These are phyloP conservation scores for Seladonia tumulorum DNA, from an alignment of 2,888 invertebrate species.

Conservation along the genomic window DNA sequence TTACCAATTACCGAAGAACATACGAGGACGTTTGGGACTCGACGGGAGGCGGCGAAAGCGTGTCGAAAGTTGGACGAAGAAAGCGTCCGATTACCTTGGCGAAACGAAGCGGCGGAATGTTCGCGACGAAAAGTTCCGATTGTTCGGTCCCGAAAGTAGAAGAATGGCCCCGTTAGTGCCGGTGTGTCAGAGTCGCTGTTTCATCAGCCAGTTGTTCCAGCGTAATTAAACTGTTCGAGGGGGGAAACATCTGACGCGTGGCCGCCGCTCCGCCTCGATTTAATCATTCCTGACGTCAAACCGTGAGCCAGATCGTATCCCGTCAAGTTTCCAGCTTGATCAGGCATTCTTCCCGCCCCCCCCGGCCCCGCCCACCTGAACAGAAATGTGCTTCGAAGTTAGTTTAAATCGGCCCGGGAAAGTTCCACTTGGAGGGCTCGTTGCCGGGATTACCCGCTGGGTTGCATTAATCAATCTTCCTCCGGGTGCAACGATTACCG, in stretches of 20 bases:
- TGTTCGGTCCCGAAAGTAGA: background rate
- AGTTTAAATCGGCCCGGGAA: conserved; percentile 21
- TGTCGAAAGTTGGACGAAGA: background rate
- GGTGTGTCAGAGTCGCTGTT: background rate
- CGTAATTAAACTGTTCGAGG: conserved; percentile 7
- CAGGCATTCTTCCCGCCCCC: conserved; percentile 9
- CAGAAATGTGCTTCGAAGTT: conserved; percentile 22
- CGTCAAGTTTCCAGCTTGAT: background rate
- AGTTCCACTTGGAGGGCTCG: conserved; percentile 20
- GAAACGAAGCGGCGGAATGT: background rate
- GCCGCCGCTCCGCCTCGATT: background rate
- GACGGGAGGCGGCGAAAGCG: background rate
- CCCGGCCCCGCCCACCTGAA: background rate
- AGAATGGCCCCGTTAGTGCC: background rate
- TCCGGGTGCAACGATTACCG: background rate
- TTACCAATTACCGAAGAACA: conserved; percentile 28
- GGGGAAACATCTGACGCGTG: background rate
- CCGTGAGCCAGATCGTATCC: background rate
- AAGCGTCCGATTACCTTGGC: background rate
- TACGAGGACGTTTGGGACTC: background rate
- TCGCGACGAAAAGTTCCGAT: background rate
- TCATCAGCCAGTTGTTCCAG: background rate
- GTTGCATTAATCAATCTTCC: conserved; percentile 31
- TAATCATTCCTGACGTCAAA: conserved; percentile 15
- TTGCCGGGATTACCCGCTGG: background rate